Evolutionary conservation across 2,113 vertebrate species (phyloP).

Genomic region (Pantherophis guttatus): DNA sequence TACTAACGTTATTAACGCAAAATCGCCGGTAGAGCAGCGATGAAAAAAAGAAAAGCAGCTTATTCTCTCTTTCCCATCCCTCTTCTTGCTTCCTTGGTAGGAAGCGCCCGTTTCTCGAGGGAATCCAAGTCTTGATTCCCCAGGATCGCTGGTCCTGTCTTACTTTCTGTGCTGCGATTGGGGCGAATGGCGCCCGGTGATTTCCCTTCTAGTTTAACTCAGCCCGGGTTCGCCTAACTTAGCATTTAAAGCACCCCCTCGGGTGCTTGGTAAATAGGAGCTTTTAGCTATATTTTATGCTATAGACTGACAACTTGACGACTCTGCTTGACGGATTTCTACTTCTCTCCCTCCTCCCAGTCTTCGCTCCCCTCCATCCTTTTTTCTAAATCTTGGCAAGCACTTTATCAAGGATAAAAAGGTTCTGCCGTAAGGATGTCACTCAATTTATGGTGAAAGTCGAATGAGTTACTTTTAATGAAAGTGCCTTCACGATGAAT

Average conservation of each 20-base stretch:
- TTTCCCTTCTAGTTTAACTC: conserved; percentile 67
- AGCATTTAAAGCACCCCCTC: conserved; percentile 66
- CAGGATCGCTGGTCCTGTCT: not conserved
- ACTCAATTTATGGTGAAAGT: conserved; percentile 87
- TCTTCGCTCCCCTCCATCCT: too few species aligned
- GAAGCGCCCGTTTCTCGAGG: conserved; percentile 39
- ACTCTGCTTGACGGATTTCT: conserved; percentile 56
- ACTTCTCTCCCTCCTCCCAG: not conserved
- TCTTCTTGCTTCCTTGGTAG: conserved; percentile 1
- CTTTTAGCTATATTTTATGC: conserved; percentile 65
- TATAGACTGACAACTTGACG: conserved; percentile 76
- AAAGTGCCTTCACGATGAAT: conserved; percentile 85
- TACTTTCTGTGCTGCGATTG: not conserved
- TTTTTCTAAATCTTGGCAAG: conserved; percentile 70
- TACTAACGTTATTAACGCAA: not conserved
- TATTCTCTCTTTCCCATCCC: not conserved
- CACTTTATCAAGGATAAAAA: conserved; percentile 84
- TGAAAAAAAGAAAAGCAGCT: not conserved
- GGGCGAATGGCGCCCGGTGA: conserved; percentile 54
- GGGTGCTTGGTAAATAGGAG: conserved; percentile 70
- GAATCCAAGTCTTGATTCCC: conserved; percentile 19
- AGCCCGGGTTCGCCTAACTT: conserved; percentile 54
- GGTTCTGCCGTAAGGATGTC: conserved; percentile 79
- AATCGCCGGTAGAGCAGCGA: not conserved
- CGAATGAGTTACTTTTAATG: conserved; percentile 86